Percentiles rank a stretch among this genome's conserved stretches.
These are phyloP conservation scores for Zelostemma sp. DNA, from an alignment of 1,140 invertebrate species.

Conservation along the genomic window DNA sequence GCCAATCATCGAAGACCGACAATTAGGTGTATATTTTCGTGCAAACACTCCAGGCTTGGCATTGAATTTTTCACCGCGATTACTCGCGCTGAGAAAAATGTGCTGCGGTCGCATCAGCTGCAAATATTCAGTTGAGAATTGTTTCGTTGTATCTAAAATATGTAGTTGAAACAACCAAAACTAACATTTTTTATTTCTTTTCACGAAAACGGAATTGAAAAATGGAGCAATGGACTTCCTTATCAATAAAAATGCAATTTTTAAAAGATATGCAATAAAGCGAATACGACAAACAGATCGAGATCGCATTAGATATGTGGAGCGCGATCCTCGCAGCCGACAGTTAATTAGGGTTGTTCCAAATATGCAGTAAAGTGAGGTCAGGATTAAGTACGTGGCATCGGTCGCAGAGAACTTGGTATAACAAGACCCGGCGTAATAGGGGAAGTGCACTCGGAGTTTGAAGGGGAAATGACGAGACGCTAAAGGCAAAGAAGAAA, in stretches of 20 bases:
- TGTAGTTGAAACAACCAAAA: not conserved
- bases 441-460: not conserved
- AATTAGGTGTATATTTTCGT: not conserved
- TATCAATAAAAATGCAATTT: slow-evolving; percentile 3
- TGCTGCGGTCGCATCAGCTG: too few relatives aligned
- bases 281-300: slow-evolving; percentile 21
- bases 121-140: too few relatives aligned
- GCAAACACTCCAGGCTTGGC: slow-evolving; percentile 10
- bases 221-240: too few relatives aligned
- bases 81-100: too few relatives aligned
- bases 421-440: too few relatives aligned
- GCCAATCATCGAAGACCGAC: slow-evolving; percentile 1
- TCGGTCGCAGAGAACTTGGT: too few relatives aligned
- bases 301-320: slow-evolving; percentile 33
- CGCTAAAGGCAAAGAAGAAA: slow-evolving; percentile 30
- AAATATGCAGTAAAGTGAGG: slow-evolving; percentile 31
- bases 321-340: slow-evolving; percentile 28
- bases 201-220: too few relatives aligned
- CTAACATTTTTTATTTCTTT: too few relatives aligned
- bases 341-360: slow-evolving; percentile 38
- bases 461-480: slow-evolving; percentile 6
- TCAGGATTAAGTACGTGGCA: too few relatives aligned
- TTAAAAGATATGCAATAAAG: slow-evolving; percentile 25
- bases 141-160: slow-evolving; percentile 8
- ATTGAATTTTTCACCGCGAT: slow-evolving; percentile 8